These are phyloP conservation scores for Drosophila subquinaria DNA, from an alignment of 2,888 invertebrate species.

Conservation along the genomic window DNA sequence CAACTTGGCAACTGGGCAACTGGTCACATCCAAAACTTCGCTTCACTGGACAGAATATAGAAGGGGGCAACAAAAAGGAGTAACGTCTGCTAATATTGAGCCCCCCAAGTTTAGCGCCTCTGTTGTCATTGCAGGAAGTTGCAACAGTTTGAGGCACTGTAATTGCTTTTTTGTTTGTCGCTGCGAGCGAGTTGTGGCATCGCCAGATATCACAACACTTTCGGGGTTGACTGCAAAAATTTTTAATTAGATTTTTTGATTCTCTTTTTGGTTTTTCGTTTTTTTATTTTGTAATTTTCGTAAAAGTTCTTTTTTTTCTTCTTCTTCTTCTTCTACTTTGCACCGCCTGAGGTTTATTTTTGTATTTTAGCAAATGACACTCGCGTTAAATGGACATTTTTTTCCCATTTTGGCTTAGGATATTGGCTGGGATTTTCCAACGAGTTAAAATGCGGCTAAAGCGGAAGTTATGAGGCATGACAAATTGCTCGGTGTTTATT, in stretches of 20 bases:
- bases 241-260: constrained; percentile 78
- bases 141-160: constrained; percentile 82
- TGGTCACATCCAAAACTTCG: constrained; percentile 28
- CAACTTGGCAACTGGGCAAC: too few relatives aligned
- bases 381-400: constrained; percentile 61
- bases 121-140: constrained; percentile 73
- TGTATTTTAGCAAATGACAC: constrained; percentile 70
- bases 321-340: background rate
- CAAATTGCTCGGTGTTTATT: constrained; percentile 53
- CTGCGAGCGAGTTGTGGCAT: constrained; percentile 30
- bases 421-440: constrained; percentile 47
- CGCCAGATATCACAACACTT: constrained; percentile 15
- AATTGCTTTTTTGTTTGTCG: constrained; percentile 83
- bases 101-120: constrained; percentile 69
- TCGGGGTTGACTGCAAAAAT: constrained; percentile 54
- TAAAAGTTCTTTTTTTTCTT: constrained; percentile 19
- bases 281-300: constrained; percentile 51
- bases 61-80: background rate
- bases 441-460: constrained; percentile 62
- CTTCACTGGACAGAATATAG: constrained; percentile 33
- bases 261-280: constrained; percentile 35
- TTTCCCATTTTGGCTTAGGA: constrained; percentile 6
- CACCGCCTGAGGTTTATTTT: constrained; percentile 66
- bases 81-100: constrained; percentile 65
- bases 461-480: constrained; percentile 63